phyloP scores from a whole-genome alignment of 2,797 vertebrate species.

The Eurystomus glaucurus region DNA sequence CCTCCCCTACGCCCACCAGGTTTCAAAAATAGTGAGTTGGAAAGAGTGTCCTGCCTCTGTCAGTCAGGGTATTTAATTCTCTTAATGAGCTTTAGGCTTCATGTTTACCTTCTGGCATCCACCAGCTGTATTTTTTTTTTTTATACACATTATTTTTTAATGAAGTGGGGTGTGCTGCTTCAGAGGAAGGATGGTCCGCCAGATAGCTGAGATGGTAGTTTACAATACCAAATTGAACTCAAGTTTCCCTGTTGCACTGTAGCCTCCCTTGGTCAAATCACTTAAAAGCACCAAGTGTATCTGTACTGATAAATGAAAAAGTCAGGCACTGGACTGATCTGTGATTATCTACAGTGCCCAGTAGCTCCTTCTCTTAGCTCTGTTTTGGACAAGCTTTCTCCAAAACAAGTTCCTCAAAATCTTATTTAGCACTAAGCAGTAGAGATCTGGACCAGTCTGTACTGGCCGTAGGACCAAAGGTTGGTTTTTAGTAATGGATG shows the following conservation, averaged over 20 bases:
- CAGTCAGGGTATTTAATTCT: slow-evolving; percentile 18
- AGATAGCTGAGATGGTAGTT: background rate
- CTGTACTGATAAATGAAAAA: background rate
- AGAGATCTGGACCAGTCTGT: background rate
- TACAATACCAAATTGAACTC: background rate
- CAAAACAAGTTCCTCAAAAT: background rate
- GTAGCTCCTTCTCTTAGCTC: background rate
- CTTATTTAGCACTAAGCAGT: background rate
- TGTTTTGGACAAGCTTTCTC: background rate
- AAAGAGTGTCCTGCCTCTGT: background rate
- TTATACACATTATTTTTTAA: background rate
- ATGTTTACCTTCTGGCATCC: background rate
- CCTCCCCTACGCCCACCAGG: fast-evolving
- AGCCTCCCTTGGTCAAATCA: background rate
- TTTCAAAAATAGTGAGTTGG: background rate
- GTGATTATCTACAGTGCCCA: background rate
- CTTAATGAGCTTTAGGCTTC: slow-evolving; percentile 15
- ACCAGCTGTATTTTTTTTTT: background rate
- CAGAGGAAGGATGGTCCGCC: background rate
- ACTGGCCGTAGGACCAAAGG: background rate
- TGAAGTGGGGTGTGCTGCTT: background rate
- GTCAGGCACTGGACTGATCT: background rate
- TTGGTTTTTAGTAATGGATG: background rate
- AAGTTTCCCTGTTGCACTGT: background rate
- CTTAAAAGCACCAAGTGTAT: background rate